Base-by-base conservation (phyloP, 2,113 vertebrate species). In the Lasiurus cinereus region DNA sequence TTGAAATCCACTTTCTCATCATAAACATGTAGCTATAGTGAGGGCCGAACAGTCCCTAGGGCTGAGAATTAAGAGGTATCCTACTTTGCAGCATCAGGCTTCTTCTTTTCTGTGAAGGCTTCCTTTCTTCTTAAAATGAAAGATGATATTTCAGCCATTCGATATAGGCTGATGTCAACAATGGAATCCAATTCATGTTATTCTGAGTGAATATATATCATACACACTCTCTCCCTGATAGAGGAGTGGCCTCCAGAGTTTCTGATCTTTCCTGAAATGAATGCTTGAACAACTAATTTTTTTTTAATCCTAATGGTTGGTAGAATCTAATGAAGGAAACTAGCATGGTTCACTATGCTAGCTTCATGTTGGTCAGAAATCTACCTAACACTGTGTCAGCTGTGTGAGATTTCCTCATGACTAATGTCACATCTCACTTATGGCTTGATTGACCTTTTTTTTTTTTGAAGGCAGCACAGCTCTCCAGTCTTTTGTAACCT, bases 141-240 rank as follows among this genome's bases (percentile, higher is more conserved):
- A 96, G 29, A 70, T 89, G 94, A 83, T 90, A 82, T 97, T 97
- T 94, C 91, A 90, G 21, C 94, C 90, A 85, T 90, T 94, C 95
- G 93, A 88, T 19, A 2, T 83, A 85, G 88, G 79, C 92, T 72
- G 56, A 80, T 83, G 39, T 95, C 92, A 92, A 93, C 93, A 92
- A 93, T 92, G 29, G 56, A 93, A 93, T 88, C 90, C 82, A 64
- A 31, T 64, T 64, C 91, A 78, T 72, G 70, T 90, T 84, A 66
- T 96, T 92, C 66, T 64, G n/a, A 39, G 39, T 39, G 39, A 79
- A 76, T 39, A 83, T 36, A 62, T 82, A 52, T 52, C 39, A 15
- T 52, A 52, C 39, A 39, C 5, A 39, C 39, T 39, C 39, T 39
- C 39, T 39, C 39, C 70, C 82, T 70, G 5, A 91, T 67, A 73